Percentiles rank a stretch among this genome's conserved stretches.
Conservation (phyloP, 2,888 invertebrate genomes). For the Meteorus colon region DNA sequence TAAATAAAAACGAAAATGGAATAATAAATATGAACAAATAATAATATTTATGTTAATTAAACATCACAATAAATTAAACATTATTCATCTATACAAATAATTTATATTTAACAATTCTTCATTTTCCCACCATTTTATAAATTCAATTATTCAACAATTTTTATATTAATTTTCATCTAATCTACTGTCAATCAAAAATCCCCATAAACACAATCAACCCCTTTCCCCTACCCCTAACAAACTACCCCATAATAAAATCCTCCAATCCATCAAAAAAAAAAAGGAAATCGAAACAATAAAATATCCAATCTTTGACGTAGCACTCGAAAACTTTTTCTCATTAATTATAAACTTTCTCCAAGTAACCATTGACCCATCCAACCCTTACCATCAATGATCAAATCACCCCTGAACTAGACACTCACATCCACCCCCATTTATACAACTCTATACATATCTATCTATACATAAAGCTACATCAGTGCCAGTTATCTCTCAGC, state of each 20-base stretch:
- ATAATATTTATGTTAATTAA: background rate
- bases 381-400: background rate
- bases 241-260: background rate
- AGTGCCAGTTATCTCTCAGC: conserved; percentile 32
- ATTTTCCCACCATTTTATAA: too few species aligned
- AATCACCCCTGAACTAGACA: background rate
- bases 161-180: too few species aligned
- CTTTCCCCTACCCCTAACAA: too few species aligned
- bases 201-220: too few species aligned
- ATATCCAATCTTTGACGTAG: background rate
- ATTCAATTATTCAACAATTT: too few species aligned
- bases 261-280: background rate
- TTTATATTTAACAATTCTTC: too few species aligned
- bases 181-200: too few species aligned
- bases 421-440: conserved; percentile 35
- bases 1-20: background rate
- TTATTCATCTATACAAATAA: too few species aligned
- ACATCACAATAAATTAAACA: background rate
- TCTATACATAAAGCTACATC: background rate
- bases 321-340: background rate
- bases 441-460: conserved; percentile 13
- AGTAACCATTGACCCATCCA: background rate
- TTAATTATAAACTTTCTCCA: background rate
- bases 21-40: background rate
- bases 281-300: background rate